Percentiles rank a stretch among this genome's conserved stretches.
These are phyloP conservation scores for Ifrita kowaldi DNA, from an alignment of 2,113 vertebrate genomes.

Conservation along the genomic window DNA sequence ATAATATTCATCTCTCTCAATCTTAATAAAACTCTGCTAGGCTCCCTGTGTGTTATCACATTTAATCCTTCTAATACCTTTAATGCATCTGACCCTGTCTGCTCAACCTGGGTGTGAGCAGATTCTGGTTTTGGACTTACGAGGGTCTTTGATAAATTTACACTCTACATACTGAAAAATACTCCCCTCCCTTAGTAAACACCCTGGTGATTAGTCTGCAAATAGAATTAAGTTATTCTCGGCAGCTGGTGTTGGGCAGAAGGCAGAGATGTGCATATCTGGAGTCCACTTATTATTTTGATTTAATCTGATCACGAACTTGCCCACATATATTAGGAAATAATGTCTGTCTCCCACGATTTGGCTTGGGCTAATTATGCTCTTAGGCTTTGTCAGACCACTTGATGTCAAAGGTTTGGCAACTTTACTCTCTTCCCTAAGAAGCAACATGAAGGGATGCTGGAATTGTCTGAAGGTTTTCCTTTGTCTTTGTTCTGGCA, in stretches of 20 bases:
- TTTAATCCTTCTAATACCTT: conserved; percentile 48
- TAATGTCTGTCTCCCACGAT: background rate
- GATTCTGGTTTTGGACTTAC: background rate
- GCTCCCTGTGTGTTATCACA: background rate
- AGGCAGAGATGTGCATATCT: background rate
- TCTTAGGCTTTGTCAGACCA: background rate
- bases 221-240: conserved; percentile 19
- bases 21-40: conserved; percentile 45
- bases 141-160: conserved; percentile 4
- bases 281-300: background rate
- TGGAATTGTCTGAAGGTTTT: background rate
- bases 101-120: background rate
- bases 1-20: conserved; percentile 47
- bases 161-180: background rate
- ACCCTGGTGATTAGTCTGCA: background rate
- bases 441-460: background rate
- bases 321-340: background rate
- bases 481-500: background rate
- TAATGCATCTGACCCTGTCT: conserved; percentile 12
- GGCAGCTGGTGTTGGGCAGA: background rate
- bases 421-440: background rate
- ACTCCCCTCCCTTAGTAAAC: background rate
- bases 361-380: background rate
- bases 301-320: background rate
- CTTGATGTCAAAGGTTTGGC: background rate